Base-by-base conservation (phyloP, 2,113 vertebrate species). In the Miniopterus natalensis region DNA sequence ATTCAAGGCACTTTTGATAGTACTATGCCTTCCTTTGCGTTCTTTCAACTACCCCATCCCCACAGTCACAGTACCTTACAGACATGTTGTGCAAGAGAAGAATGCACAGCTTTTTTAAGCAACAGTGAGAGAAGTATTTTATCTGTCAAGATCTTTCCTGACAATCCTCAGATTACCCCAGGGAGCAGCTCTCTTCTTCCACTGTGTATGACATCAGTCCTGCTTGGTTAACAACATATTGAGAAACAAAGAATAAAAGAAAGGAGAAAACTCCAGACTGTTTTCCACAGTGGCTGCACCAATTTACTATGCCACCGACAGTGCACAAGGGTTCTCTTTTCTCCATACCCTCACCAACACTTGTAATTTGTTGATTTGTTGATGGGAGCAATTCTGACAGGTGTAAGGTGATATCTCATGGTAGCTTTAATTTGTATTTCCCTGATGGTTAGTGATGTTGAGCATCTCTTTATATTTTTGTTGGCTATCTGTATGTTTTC, bases 21-120 rank as follows among this genome's bases (percentile, higher is more conserved):
- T 71, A 7, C 12, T 55, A 0, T 65, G 3, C 36, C 27, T 83
- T 96, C 15, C 15, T 87, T 47, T 91, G 61, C 2, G 6, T 57
- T 88, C 65, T 89, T 87, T 87, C 36, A 55, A 65, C 10, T 74
- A 29, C n/a, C 15, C 1, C 36, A 36, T 59, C 12, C 18, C 4
- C 42, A 70, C 8, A 89, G 27, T 13, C 51, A 3, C 3, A 59
- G 36, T 29, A 31, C 1, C 1, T 23, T 66, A 12, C 1, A 45
- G 4, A 14, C 20, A 51, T 49, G 96, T 84, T n/a, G 14, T 63
- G 6, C 10, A 90, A 65, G 17, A 23, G 8, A 81, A 66, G 57
- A 63, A 92, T 61, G 15, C 8, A 63, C 6, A 59, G 3, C 55
- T 59, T 57, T 94, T 97, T 97, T 61, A 81, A 75, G 6, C 20